Evolutionary conservation across 2,888 invertebrate genomes (phyloP), one percentile per base, ranked within the genome.

Genomic region (Cremastobaeus sp.): DNA sequence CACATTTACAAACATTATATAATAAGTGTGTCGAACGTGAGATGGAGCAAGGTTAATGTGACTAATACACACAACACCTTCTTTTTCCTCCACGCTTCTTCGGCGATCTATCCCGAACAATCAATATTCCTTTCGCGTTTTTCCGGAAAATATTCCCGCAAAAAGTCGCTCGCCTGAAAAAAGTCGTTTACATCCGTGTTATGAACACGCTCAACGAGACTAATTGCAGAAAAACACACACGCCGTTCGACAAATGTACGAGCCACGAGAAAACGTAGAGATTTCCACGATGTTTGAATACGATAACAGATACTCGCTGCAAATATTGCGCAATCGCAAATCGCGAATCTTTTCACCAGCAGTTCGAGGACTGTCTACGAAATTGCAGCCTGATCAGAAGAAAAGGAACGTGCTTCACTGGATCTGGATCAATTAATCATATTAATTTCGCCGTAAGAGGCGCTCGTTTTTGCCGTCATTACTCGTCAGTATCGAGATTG

Each of bases 11-110:
- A 55, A 66, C 59, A 54, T 73, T 73, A 66, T 55, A 50, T 66
- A 66, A 73, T 55, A 72, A 72, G 59, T 66, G 30, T 66, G 72
- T 66, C 60, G 59, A 60, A 66, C 65, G 72, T 72, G 72, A 72
- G 72, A 72, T 72, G 54, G 72, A 72, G 72, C 72, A 72, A 66
- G 72, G 72, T 72, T 72, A 66, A 59, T 52, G 32, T 30, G 64
- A 55, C 41, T 50, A 54, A 62, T 20, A 59, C 30, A 34, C 15
- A 12, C 37, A 15, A 25, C 8, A 20, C 45, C 21, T 41, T 50
- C 5, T 32, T 62, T 47, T 52, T 18, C 14, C 11, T 25, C n/a
- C 17, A 6, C 14, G 20, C 37, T 17, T 48, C 11, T 17, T 68
- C 50, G 21, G 32, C 30, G 57, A 50, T 41, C 32, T 25, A 11